Evolutionary conservation across 2,797 vertebrate species (phyloP).

Genomic region (Amazona finschi): DNA sequence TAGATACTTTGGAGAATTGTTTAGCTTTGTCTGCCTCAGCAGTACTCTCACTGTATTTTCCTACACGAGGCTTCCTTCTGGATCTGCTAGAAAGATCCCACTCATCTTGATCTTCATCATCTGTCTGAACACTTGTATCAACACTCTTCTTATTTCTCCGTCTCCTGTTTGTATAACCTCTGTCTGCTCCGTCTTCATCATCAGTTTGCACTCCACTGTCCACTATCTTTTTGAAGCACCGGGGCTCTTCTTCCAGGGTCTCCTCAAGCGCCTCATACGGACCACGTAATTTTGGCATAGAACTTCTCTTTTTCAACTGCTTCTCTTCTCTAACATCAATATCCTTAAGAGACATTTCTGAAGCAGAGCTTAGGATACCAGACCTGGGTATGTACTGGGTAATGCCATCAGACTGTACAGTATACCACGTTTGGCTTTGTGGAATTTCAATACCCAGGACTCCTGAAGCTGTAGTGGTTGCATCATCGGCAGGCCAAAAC

Average conservation of each 20-base stretch:
- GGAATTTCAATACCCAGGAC: slow-evolving; percentile 78
- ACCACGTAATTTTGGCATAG: slow-evolving; percentile 77
- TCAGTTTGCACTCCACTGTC: slow-evolving; percentile 97
- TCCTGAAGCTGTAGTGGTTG: slow-evolving; percentile 76
- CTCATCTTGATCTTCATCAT: slow-evolving; percentile 97
- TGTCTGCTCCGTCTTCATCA: slow-evolving; percentile 91
- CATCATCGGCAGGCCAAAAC: slow-evolving; percentile 92
- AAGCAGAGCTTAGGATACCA: slow-evolving; percentile 78
- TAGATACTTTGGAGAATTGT: slow-evolving; percentile 88
- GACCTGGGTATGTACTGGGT: slow-evolving; percentile 78
- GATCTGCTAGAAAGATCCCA: slow-evolving; percentile 90
- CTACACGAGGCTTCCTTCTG: slow-evolving; percentile 84
- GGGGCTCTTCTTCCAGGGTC: slow-evolving; percentile 72
- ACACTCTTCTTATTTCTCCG: slow-evolving; percentile 88
- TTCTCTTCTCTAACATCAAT: slow-evolving; percentile 84
- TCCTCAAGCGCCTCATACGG: slow-evolving; percentile 82
- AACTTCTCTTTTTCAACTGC: slow-evolving; percentile 80
- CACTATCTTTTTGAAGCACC: slow-evolving; percentile 85
- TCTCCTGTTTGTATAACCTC: slow-evolving; percentile 84
- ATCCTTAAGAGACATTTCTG: slow-evolving; percentile 81
- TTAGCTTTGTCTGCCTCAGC: slow-evolving; percentile 83
- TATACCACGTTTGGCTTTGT: slow-evolving; percentile 80
- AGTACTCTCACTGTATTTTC: slow-evolving; percentile 83
- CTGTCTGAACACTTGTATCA: slow-evolving; percentile 93
- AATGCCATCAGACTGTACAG: slow-evolving; percentile 79